Conservation (phyloP, 2,888 invertebrate genomes). For the Clunio marinus region DNA sequence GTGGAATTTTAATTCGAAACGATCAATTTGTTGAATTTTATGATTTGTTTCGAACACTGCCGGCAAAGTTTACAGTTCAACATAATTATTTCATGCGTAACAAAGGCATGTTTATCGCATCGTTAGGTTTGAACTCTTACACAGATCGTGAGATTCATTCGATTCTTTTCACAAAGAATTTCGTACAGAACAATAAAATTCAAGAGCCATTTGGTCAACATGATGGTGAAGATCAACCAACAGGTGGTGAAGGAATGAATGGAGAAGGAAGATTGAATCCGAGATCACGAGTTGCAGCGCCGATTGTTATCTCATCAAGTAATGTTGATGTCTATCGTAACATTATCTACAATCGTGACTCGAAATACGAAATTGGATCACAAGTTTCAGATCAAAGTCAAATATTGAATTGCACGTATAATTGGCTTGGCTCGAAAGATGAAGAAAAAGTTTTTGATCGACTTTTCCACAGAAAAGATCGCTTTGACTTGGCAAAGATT, state of each 20-base stretch:
- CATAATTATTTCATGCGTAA: constrained; percentile 90
- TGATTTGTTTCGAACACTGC: constrained; percentile 61
- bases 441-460: constrained; percentile 71
- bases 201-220: constrained; percentile 74
- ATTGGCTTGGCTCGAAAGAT: constrained; percentile 81
- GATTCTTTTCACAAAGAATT: constrained; percentile 81
- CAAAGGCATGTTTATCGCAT: constrained; percentile 80
- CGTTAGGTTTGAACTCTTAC: constrained; percentile 82
- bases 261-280: constrained; percentile 72
- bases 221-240: constrained; percentile 45
- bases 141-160: constrained; percentile 75
- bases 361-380: constrained; percentile 91
- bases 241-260: constrained; percentile 46
- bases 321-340: constrained; percentile 87
- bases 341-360: constrained; percentile 84
- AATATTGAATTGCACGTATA: constrained; percentile 86
- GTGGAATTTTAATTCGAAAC: constrained; percentile 81
- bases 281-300: constrained; percentile 86
- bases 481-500: constrained; percentile 92
- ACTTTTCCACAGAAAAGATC: constrained; percentile 79
- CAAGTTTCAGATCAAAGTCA: constrained; percentile 92
- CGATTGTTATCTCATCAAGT: constrained; percentile 84
- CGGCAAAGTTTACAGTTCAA: constrained; percentile 66
- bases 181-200: constrained; percentile 78
- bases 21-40: constrained; percentile 63